phyloP scores from a whole-genome alignment of 23 tunicate species.

The Styela clava region DNA sequence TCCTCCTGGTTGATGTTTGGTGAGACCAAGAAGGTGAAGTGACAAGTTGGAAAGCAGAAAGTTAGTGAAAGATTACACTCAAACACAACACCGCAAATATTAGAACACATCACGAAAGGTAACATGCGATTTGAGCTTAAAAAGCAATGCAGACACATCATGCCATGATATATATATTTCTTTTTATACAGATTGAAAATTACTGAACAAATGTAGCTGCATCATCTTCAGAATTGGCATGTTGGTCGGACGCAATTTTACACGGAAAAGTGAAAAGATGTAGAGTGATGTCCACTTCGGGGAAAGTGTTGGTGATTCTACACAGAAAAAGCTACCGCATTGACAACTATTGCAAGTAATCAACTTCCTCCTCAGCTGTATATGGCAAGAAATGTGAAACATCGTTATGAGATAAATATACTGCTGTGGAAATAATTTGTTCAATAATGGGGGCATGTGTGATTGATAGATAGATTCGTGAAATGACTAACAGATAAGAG shows the following conservation, averaged over 20 bases:
- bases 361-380: constrained; percentile 9
- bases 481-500: too few relatives aligned
- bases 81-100: background rate
- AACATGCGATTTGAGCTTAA: background rate
- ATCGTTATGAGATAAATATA: too few relatives aligned
- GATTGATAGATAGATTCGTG: too few relatives aligned
- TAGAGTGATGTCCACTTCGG: background rate
- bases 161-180: too few relatives aligned
- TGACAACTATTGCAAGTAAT: constrained; percentile 11
- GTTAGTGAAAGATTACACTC: background rate
- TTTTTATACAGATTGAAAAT: too few relatives aligned
- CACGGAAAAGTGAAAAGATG: background rate
- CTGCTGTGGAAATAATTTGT: too few relatives aligned
- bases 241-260: background rate
- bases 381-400: constrained; percentile 11
- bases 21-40: too few relatives aligned
- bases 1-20: too few relatives aligned
- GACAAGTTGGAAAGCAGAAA: too few relatives aligned
- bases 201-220: too few relatives aligned
- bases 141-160: too few relatives aligned
- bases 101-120: background rate
- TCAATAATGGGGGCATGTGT: too few relatives aligned
- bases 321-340: background rate
- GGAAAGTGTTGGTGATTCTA: background rate
- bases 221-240: background rate